These are phyloP conservation scores for Apamea monoglypha DNA, from an alignment of 2,888 invertebrate species.

Conservation along the genomic window DNA sequence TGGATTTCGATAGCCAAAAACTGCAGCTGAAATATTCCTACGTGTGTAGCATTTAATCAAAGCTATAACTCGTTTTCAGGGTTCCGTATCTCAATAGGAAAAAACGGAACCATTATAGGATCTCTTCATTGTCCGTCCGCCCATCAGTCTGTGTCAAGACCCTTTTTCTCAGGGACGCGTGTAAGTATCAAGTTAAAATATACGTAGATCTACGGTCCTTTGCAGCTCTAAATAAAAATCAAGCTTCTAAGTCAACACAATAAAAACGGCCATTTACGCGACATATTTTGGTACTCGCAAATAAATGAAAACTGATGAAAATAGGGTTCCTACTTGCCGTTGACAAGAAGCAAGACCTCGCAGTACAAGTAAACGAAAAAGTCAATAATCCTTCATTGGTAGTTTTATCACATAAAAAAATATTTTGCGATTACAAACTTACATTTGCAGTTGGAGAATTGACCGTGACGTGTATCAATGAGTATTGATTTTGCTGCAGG, in stretches of 20 bases:
- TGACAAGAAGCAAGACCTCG: neutral
- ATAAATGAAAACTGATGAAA: neutral
- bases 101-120: neutral
- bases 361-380: neutral
- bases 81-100: neutral
- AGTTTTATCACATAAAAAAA: neutral
- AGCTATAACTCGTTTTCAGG: slow-evolving; percentile 10
- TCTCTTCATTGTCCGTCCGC: neutral
- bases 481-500: too few relatives aligned
- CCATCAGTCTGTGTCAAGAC: neutral
- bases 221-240: neutral
- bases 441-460: too few relatives aligned
- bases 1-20: slow-evolving; percentile 38
- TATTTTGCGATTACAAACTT: too few relatives aligned
- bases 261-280: neutral
- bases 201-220: too few relatives aligned
- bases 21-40: slow-evolving; percentile 18
- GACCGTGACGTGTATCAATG: too few relatives aligned
- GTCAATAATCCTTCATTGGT: neutral
- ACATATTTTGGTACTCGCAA: neutral
- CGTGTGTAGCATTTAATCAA: slow-evolving; percentile 33
- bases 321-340: neutral
- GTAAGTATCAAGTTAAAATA: neutral
- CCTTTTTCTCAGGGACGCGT: neutral
- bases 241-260: neutral